These are phyloP conservation scores for Caenorhabditis doughertyi DNA, from an alignment of 2,888 invertebrate species.

Conservation along the genomic window DNA sequence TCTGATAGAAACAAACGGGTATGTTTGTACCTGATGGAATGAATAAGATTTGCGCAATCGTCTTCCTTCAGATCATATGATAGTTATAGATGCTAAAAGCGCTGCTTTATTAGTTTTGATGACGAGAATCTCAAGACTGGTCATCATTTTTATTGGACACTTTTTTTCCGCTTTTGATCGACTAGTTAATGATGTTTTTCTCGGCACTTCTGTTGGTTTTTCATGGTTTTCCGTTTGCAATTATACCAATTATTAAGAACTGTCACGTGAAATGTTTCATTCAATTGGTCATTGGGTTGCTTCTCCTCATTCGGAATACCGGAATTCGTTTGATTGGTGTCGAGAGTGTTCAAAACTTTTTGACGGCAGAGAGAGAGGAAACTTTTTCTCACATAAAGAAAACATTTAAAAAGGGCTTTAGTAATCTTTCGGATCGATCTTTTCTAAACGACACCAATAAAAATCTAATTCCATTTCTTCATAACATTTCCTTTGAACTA, in stretches of 20 bases:
- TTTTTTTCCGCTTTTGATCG: conserved; percentile 13
- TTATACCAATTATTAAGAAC: conserved; percentile 44
- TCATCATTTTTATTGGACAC: conserved; percentile 41
- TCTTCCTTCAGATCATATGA: conserved; percentile 27
- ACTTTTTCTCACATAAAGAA: conserved; percentile 63
- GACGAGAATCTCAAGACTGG: conserved; percentile 45
- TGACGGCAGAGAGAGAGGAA: conserved; percentile 20
- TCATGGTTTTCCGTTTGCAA: conserved; percentile 8
- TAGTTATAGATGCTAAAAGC: conserved; percentile 15
- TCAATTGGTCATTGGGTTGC: conserved; percentile 18
- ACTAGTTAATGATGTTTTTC: conserved; percentile 25
- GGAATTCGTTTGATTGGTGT: conserved; percentile 54
- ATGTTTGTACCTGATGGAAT: conserved; percentile 35
- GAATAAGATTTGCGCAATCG: conserved; percentile 40
- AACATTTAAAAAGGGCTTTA: conserved; percentile 55
- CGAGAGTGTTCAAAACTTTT: conserved; percentile 56
- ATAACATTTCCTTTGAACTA: conserved; percentile 61
- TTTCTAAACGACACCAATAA: conserved; percentile 48
- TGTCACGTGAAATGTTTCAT: conserved; percentile 56
- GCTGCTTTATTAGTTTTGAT: conserved; percentile 38
- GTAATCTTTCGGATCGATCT: conserved; percentile 60
- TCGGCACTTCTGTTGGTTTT: conserved; percentile 22
- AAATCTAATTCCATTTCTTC: conserved; percentile 58
- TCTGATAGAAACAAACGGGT: conserved; percentile 39
- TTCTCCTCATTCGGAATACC: conserved; percentile 36